These are phyloP conservation scores for Lindbergichthys nudifrons DNA, from an alignment of 2,797 vertebrate genomes.

Conservation along the genomic window DNA sequence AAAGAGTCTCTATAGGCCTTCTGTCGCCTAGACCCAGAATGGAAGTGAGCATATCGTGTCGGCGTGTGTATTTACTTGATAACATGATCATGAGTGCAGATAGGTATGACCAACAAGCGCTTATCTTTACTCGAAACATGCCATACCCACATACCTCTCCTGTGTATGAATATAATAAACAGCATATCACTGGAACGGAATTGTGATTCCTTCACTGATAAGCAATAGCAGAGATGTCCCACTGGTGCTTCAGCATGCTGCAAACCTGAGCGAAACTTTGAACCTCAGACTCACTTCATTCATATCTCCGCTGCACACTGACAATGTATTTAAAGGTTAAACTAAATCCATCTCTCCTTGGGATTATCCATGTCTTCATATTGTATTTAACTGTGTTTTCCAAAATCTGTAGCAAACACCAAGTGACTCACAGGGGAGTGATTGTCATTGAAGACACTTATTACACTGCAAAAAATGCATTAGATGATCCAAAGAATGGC, in stretches of 20 bases:
- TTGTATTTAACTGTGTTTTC: conserved; percentile 28
- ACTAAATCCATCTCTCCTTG: conserved; percentile 31
- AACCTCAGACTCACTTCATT: conserved; percentile 39
- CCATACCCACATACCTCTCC: conserved; percentile 4
- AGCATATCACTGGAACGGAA: conserved; percentile 19
- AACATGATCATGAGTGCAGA: conserved; percentile 26
- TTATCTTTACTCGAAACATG: conserved; percentile 18
- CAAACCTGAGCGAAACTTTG: conserved; percentile 27
- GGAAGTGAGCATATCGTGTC: background rate
- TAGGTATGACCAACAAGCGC: conserved; percentile 3
- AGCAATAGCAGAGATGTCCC: conserved; percentile 34
- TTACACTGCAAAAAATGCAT: background rate
- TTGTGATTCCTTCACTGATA: conserved; percentile 33
- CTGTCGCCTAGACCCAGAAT: background rate
- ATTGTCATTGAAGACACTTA: conserved; percentile 18
- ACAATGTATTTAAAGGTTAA: conserved; percentile 34
- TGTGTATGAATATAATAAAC: conserved; percentile 25
- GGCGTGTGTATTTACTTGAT: conserved; percentile 19
- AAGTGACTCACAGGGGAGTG: conserved; percentile 3
- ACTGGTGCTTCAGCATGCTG: conserved; percentile 19
- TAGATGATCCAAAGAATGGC: conserved; percentile 26
- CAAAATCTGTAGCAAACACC: conserved; percentile 3
- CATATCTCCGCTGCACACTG: conserved; percentile 6
- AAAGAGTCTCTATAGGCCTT: conserved; percentile 21
- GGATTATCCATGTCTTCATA: conserved; percentile 30